phyloP scores from a whole-genome alignment of 2,888 invertebrate genomes.

The Mythimna vitellina region DNA sequence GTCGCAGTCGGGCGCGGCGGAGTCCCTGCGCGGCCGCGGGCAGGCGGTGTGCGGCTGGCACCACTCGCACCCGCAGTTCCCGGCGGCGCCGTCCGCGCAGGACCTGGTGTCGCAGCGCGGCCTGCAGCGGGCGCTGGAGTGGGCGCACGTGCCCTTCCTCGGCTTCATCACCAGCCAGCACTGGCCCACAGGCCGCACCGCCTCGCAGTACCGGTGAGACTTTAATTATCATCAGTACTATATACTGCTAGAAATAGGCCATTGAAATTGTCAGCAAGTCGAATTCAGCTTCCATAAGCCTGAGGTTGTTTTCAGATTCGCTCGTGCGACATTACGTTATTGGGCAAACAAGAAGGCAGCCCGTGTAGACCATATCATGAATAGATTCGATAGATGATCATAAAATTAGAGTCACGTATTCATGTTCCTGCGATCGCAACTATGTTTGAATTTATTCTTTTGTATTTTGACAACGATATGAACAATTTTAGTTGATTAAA shows the following conservation, averaged over 20 bases:
- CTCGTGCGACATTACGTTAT: not conserved
- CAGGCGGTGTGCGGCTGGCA: constrained; percentile 93
- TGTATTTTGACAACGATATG: not conserved
- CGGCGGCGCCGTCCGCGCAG: constrained; percentile 92
- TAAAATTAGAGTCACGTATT: no score
- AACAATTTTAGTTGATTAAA: not conserved
- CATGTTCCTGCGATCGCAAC: no score
- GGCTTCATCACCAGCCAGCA: constrained; percentile 93
- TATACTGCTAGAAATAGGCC: not conserved
- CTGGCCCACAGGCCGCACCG: constrained; percentile 87
- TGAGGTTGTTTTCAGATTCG: not conserved
- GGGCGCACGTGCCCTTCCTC: constrained; percentile 87
- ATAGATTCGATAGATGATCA: not conserved
- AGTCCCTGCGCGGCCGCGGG: constrained; percentile 85
- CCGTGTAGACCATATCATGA: not conserved
- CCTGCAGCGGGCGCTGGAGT: constrained; percentile 84
- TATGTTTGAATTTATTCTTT: not conserved
- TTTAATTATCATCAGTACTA: no score
- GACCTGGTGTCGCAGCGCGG: constrained; percentile 92
- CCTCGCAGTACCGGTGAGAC: constrained; percentile 88
- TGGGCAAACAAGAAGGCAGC: not conserved
- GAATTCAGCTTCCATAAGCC: not conserved
- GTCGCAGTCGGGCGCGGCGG: constrained; percentile 91
- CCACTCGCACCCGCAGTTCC: constrained; percentile 94
- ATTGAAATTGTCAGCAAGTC: no score